Conservation (phyloP, 2,888 invertebrate species). For the Invenusta paracnida region DNA sequence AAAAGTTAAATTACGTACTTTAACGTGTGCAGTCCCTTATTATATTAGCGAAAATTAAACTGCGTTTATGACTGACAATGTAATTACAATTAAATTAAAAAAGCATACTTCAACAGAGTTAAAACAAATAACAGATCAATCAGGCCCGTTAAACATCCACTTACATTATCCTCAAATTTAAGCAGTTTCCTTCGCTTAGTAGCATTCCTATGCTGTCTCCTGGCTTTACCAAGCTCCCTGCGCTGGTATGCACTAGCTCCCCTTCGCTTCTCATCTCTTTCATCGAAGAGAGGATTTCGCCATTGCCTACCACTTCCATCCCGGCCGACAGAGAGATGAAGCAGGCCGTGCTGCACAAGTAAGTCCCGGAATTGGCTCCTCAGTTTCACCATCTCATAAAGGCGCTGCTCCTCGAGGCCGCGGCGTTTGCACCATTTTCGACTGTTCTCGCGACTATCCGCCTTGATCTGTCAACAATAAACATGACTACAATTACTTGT, state of each 20-base stretch:
- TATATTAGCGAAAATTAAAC: no score
- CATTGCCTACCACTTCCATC: conserved; percentile 34
- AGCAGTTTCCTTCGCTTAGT: neutral
- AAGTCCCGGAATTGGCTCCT: conserved; percentile 80
- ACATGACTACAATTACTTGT: no score
- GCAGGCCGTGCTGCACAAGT: conserved; percentile 62
- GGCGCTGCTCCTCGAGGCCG: conserved; percentile 89
- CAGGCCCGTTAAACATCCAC: no score
- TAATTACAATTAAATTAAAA: no score
- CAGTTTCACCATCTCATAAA: conserved; percentile 91
- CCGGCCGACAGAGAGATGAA: conserved; percentile 49
- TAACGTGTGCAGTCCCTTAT: no score
- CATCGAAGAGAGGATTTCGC: neutral
- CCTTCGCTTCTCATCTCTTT: neutral
- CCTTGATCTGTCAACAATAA: no score
- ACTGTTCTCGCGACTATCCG: conserved; percentile 55
- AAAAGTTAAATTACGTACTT: no score
- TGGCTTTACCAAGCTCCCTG: conserved; percentile 49
- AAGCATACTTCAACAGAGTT: no score
- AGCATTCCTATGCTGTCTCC: conserved; percentile 40
- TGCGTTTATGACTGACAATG: no score
- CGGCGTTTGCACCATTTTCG: conserved; percentile 80
- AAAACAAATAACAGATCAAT: no score
- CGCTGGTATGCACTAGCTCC: conserved; percentile 51
- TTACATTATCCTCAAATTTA: neutral